phyloP scores from a whole-genome alignment of 30 jellyfish, hydroid and myxozoan genomes.

The Aurelia coerulea region DNA sequence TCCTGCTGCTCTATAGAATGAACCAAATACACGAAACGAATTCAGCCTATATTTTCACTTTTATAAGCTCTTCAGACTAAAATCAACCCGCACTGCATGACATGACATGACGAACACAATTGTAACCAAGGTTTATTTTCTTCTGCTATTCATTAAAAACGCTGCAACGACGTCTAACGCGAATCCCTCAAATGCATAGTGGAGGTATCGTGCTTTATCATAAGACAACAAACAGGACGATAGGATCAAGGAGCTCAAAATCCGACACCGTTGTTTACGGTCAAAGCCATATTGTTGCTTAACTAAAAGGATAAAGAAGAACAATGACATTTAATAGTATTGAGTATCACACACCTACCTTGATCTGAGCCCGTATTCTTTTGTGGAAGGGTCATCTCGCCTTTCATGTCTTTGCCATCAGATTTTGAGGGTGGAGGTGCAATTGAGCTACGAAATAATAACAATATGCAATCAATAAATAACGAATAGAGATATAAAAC shows the following conservation, averaged over 20 bases:
- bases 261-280: conserved; percentile 53
- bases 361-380: conserved; percentile 24
- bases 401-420: conserved; percentile 28
- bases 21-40: too few relatives aligned
- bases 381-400: conserved; percentile 20
- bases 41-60: too few relatives aligned
- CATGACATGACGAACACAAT: too few relatives aligned
- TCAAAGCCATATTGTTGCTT: conserved; percentile 28
- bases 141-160: too few relatives aligned
- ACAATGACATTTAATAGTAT: conserved; percentile 34
- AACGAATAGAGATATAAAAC: too few relatives aligned
- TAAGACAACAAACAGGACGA: conserved; percentile 31
- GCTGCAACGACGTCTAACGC: too few relatives aligned
- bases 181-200: too few relatives aligned
- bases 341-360: conserved; percentile 65
- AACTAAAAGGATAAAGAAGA: conserved; percentile 50
- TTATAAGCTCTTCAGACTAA: too few relatives aligned
- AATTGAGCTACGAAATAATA: conserved; percentile 22
- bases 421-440: conserved; percentile 21
- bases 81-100: too few relatives aligned
- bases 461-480: neutral
- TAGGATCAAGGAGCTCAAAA: conserved; percentile 21
- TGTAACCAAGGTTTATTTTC: too few relatives aligned
- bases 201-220: conserved; percentile 1
- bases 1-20: too few relatives aligned